These are phyloP conservation scores for Aricia artaxerxes DNA, from an alignment of 2,888 invertebrate species.

Conservation along the genomic window DNA sequence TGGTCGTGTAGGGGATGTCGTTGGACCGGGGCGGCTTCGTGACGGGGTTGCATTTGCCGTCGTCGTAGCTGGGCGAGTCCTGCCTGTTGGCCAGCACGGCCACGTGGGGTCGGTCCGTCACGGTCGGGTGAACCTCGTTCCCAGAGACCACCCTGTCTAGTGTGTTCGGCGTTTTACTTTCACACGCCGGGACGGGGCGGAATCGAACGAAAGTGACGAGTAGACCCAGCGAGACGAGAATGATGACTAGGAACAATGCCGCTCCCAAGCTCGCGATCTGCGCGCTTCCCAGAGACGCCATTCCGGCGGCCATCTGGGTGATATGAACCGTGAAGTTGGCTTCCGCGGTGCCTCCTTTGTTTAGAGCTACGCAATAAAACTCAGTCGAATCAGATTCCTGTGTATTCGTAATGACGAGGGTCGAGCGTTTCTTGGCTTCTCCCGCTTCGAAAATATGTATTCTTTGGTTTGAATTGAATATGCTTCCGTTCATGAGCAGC, in stretches of 20 bases:
- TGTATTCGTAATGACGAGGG: constrained; percentile 88
- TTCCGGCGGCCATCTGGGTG: constrained; percentile 87
- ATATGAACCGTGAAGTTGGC: constrained; percentile 94
- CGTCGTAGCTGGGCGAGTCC: constrained; percentile 63
- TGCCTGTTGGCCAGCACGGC: constrained; percentile 80
- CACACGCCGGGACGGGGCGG: constrained; percentile 86
- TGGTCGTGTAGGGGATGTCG: constrained; percentile 85
- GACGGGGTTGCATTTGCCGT: constrained; percentile 82
- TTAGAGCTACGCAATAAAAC: constrained; percentile 94
- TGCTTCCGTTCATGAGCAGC: constrained; percentile 87
- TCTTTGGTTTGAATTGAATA: constrained; percentile 88
- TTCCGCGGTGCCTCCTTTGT: constrained; percentile 92
- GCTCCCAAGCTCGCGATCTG: constrained; percentile 93
- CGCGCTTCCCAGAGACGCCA: constrained; percentile 90
- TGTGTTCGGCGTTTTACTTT: constrained; percentile 88
- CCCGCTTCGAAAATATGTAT: constrained; percentile 89
- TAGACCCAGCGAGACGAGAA: constrained; percentile 85
- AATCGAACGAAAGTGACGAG: constrained; percentile 87
- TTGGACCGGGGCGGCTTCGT: constrained; percentile 86
- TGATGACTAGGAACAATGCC: constrained; percentile 87
- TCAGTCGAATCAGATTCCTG: constrained; percentile 91
- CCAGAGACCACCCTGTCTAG: constrained; percentile 86
- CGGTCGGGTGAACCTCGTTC: constrained; percentile 72
- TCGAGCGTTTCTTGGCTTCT: constrained; percentile 87
- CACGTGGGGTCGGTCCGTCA: constrained; percentile 78